These are phyloP conservation scores for Enteromius argenteus DNA, from an alignment of 2,797 vertebrate genomes.

Conservation along the genomic window DNA sequence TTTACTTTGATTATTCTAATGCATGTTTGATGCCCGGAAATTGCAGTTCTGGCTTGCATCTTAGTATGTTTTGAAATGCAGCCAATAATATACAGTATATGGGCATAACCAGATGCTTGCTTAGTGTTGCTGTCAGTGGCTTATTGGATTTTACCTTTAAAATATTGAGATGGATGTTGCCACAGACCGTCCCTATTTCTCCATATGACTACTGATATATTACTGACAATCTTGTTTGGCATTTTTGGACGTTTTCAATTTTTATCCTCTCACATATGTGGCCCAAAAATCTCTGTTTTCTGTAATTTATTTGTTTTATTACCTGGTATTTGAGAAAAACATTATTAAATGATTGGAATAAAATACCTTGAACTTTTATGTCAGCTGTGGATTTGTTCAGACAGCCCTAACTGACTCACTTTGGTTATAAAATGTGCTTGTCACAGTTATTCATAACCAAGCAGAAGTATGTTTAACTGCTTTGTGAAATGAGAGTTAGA, in stretches of 20 bases:
- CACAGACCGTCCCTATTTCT: background rate
- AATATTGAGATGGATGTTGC: background rate
- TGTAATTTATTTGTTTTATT: background rate
- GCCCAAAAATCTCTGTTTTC: background rate
- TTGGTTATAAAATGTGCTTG: background rate
- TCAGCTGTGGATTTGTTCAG: background rate
- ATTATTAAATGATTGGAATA: background rate
- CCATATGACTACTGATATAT: background rate
- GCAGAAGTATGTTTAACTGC: background rate
- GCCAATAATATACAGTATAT: background rate
- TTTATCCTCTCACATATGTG: background rate
- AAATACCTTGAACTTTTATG: background rate
- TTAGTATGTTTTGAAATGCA: background rate
- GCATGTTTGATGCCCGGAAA: background rate
- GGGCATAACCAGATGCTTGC: background rate
- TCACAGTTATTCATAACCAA: background rate
- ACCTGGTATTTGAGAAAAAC: background rate
- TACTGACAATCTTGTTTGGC: background rate
- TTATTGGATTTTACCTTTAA: background rate
- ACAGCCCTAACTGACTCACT: background rate
- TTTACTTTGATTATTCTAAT: background rate
- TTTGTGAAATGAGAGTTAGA: background rate
- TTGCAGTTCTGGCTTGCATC: background rate
- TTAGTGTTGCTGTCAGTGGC: background rate
- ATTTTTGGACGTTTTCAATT: background rate